phyloP scores from a whole-genome alignment of 2,888 invertebrate genomes.

The Incurvaria masculella region DNA sequence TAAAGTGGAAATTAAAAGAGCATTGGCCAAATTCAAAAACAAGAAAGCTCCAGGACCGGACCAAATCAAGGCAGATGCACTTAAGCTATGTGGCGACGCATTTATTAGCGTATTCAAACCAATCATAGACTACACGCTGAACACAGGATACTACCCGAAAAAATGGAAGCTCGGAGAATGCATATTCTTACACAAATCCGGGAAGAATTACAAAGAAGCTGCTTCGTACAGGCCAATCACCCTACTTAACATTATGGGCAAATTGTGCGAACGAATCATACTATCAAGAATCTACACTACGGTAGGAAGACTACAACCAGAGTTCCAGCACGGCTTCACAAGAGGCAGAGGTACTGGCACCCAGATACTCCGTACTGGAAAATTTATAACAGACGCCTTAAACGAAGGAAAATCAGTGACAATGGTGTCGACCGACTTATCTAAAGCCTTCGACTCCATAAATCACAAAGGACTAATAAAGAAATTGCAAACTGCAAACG shows the following conservation, averaged over 20 bases:
- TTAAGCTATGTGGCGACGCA: constrained; percentile 10
- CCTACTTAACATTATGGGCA: background rate
- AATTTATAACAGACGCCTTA: background rate
- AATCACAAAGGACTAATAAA: background rate
- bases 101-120: no score
- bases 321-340: background rate
- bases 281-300: no score
- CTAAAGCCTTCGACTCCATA: constrained; percentile 2
- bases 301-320: no score
- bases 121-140: background rate
- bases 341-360: background rate
- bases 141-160: background rate
- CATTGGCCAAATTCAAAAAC: constrained; percentile 7
- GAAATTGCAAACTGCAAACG: background rate
- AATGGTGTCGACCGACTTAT: background rate
- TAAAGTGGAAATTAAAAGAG: constrained; percentile 2
- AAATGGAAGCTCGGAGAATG: constrained; percentile 1
- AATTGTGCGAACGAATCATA: background rate
- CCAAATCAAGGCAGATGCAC: constrained; percentile 9
- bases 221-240: background rate
- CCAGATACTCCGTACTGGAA: background rate
- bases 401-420: background rate
- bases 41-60: constrained; percentile 9
- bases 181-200: constrained; percentile 1
- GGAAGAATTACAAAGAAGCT: constrained; percentile 1